Evolutionary conservation across 2,888 invertebrate genomes (phyloP), one percentile per base, ranked within the genome.

Genomic region (Rosalia funebris): DNA sequence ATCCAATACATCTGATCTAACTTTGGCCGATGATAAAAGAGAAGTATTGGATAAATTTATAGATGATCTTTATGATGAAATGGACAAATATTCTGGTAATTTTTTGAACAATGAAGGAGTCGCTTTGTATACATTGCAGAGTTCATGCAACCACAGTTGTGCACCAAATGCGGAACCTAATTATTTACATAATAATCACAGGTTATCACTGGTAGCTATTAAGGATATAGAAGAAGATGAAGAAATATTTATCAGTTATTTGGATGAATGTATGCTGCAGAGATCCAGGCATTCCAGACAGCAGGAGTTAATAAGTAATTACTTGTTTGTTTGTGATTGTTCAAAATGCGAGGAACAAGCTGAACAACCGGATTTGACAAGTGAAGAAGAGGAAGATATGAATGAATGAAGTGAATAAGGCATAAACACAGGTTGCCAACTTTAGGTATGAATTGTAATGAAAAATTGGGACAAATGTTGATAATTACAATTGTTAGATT

Each of bases 21-120:
- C 88, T 0, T 80, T 94, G 75, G 83, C 88, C 0, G 85, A 87
- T 11, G 86, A 88, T 25, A 91, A 92, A 67, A 87, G 88, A 70
- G 82, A 86, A 53, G 84, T 88, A 19, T 62, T 81, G 25, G 91
- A 95, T 75, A 82, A 87, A 66, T 88, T 91, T 62, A 92, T 97
- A 77, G 93, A 95, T 74, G 86, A 88, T 67, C 77, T 96, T 17
- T 96, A 96, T 81, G 88, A 89, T 57, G 88, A 90, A 77, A 88
- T 96, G 75, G 92, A 94, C 62, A 88, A 89, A 83, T 84, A 86
- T 76, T 83, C 92, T 0, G 93, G 91, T 2, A 87, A 89, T 63
- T 97, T 96, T 81, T 82, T 96, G 12, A 93, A 96, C 81, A 93
- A 91, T 68, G 97, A 97, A 85, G 97, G 97, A 0, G 93, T 95